Evolutionary conservation across 2,888 invertebrate species (phyloP), one percentile per base, ranked within the genome.

Genomic region (Drosophila quinaria): DNA sequence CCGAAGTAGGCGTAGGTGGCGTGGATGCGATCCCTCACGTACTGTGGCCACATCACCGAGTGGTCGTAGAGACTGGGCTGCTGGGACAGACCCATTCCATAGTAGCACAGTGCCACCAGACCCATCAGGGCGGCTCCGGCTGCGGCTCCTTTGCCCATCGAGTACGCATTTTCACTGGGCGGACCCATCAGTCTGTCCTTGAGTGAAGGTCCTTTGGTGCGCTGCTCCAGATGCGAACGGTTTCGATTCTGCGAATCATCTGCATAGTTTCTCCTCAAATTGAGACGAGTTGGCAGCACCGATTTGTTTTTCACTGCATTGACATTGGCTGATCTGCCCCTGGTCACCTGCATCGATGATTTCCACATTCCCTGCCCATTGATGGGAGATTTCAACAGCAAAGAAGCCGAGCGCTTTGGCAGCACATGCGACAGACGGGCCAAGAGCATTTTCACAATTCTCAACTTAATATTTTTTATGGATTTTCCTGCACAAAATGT

Each of bases 1-100:
- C 97, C 98, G 92, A 99, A 97, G 92, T 99, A 99, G 80, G 95
- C 93, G 92, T 99, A 99, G 0, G 99, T 99, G 44, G 95, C 92
- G 79, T 95, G 96, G 76, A 99, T 96, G 60, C 99, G 94, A 50
- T 98, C 96, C 90, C 95, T 96, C 0, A 99, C 98, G 93, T 97
- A 97, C 83, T 97, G 94, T 1, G 99, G 98, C 99, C 99, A 99
- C 62, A 98, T 92, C 97, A 96, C 94, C 67, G 97, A 95, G 90
- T 96, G 95, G 90, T 99, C 98, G 52, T 98, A 93, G 73, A 97
- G 96, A 66, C 97, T 98, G 39, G 96, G 94, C 89, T 96, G 95
- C 68, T 94, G 94, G 3, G 96, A 95, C 41, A 98, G 93, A 58
- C 98, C 98, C 47, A 98, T 93, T 25, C 99, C 99, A 94, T 99